Evolutionary conservation across 2,113 vertebrate species (phyloP).

Genomic region (Pterocles gutturalis): DNA sequence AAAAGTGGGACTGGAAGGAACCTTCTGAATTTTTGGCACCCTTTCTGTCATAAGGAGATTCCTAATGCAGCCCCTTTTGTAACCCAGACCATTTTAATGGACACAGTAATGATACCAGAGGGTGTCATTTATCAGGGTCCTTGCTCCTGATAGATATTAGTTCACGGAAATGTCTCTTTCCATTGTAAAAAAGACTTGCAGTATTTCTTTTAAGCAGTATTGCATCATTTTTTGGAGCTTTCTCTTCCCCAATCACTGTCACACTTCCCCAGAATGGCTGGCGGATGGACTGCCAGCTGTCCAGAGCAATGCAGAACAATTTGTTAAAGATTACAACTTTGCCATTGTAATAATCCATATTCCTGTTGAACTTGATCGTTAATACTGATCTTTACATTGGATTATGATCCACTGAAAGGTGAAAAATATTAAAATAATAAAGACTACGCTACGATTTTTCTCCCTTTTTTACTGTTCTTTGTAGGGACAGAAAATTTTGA

Average conservation of each 20-base stretch:
- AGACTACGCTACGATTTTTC: not conserved
- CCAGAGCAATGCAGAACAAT: not conserved
- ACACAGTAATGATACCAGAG: not conserved
- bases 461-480: not conserved
- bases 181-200: not conserved
- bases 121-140: not conserved
- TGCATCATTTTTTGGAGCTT: not conserved
- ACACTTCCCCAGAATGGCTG: not conserved
- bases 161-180: not conserved
- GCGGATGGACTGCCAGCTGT: not conserved
- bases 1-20: not conserved
- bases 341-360: not conserved
- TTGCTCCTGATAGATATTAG: not conserved
- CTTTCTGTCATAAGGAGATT: not conserved
- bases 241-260: not conserved
- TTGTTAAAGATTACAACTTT: not conserved
- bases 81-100: not conserved
- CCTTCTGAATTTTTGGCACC: not conserved
- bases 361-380: not conserved
- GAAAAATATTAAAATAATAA: not conserved
- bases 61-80: not conserved
- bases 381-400: not conserved
- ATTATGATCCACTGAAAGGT: not conserved
- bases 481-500: slow-evolving; percentile 47
- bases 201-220: not conserved